Conservation (phyloP, 2,888 invertebrate species). For the Hartigia nigra region DNA sequence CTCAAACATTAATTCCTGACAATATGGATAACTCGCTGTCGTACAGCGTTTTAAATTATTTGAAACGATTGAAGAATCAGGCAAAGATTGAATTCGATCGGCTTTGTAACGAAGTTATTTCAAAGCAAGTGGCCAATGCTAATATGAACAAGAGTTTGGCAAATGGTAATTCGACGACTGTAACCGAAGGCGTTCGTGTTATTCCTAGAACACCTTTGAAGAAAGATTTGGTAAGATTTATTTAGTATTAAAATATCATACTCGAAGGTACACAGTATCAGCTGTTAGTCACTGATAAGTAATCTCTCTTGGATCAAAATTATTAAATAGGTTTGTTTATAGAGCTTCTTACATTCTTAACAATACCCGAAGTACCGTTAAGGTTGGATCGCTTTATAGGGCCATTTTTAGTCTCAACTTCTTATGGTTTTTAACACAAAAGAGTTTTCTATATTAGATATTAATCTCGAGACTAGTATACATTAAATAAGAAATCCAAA, state of each 20-base stretch:
- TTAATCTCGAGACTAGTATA: neutral
- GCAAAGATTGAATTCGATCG: conserved; percentile 92
- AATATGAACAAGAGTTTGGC: conserved; percentile 55
- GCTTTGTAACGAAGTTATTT: conserved; percentile 82
- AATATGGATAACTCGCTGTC: conserved; percentile 92
- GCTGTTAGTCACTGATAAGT: neutral
- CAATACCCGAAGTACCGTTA: neutral
- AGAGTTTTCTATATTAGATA: neutral
- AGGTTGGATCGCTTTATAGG: neutral
- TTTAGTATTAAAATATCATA: neutral
- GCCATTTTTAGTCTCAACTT: neutral
- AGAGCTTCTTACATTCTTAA: neutral
- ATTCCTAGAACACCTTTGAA: conserved; percentile 78
- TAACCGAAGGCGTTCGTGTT: conserved; percentile 81
- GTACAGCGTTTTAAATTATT: conserved; percentile 92
- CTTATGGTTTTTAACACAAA: neutral
- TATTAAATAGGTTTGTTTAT: neutral
- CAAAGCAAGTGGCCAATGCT: conserved; percentile 68
- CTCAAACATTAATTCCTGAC: conserved; percentile 90
- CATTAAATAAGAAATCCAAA: neutral
- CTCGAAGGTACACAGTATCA: neutral
- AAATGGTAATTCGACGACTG: conserved; percentile 66
- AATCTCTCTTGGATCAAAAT: neutral
- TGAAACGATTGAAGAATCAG: conserved; percentile 95
- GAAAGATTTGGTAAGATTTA: conserved; percentile 77